Base-by-base conservation (phyloP, 2,888 invertebrate species). In the Physocephala rufipes region DNA sequence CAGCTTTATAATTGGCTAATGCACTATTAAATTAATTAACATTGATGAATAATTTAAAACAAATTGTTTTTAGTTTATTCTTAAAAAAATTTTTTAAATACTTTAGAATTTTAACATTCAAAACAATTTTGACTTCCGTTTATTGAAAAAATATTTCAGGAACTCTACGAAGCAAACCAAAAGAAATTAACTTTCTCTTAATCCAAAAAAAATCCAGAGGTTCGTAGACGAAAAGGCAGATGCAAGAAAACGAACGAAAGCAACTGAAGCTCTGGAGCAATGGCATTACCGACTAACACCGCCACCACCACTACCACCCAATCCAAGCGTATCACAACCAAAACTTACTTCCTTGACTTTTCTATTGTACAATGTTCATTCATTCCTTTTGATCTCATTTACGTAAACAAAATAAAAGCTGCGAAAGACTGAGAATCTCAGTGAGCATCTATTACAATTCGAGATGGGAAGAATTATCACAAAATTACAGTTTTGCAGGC, bases 111-210 rank as follows among this genome's bases (percentile, higher is more conserved):
- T 36, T 36, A 7, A 36, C 36, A n/a, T n/a, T n/a, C n/a, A n/a
- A n/a, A n/a, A n/a, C n/a, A n/a, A n/a, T n/a, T n/a, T n/a, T 36
- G 9, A 28, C 26, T 24, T 24, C 15, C 15, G 24, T 21, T 55
- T 21, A 26, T 43, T n/a, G n/a, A 62, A 19, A 24, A 1, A 28
- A 36, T 63, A 1, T 28, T 28, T 58, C 26, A 24, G 16, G 15
- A 28, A 1, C 2, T 26, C 26, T 43, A 21, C 51, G n/a, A n/a
- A 13, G 19, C 36, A 45, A 45, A 62, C 43, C 16, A 28, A n/a
- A n/a, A n/a, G n/a, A 30, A 12, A 66, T 15, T 55, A 53, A 21
- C 66, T 67, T 67, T 67, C 67, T 59, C 59, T 67, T 59, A 19
- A 21, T n/a, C 12, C 43, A 47, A 30, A 59, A 36, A 66, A 59